Percentiles rank a stretch among this genome's conserved stretches.
These are phyloP conservation scores for Montipora capitata DNA, from an alignment of 92 coral and sea anemone genomes.

Conservation along the genomic window DNA sequence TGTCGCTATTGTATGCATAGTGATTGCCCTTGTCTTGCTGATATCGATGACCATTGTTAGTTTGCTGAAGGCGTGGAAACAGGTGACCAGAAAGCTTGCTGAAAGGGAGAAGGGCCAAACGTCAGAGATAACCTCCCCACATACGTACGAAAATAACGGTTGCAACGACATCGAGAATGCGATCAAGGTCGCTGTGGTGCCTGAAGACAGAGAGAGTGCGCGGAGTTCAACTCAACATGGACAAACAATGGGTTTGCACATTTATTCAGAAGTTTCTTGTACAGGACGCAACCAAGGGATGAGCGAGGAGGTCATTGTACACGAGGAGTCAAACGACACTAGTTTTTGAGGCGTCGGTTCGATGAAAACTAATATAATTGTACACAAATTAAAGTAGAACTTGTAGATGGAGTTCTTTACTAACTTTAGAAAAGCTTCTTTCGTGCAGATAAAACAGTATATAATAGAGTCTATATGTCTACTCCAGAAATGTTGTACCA, in stretches of 20 bases:
- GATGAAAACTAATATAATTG: too few relatives aligned
- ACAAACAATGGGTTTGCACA: neutral
- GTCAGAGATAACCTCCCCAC: neutral
- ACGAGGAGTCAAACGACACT: constrained; percentile 14
- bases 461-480: too few relatives aligned
- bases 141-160: constrained; percentile 9
- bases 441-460: too few relatives aligned
- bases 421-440: too few relatives aligned
- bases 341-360: neutral
- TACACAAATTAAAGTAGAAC: too few relatives aligned
- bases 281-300: neutral
- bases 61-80: constrained; percentile 21
- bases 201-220: neutral
- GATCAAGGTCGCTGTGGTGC: too few relatives aligned
- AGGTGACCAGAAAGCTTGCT: constrained; percentile 11
- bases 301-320: neutral
- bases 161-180: constrained; percentile 1
- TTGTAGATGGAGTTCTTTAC: too few relatives aligned
- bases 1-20: constrained; percentile 59
- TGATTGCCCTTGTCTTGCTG: constrained; percentile 59
- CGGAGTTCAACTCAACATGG: constrained; percentile 3
- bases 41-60: constrained; percentile 47
- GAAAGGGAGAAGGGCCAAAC: neutral
- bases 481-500: too few relatives aligned
- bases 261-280: neutral